Evolutionary conservation across 1,140 invertebrate species (phyloP).

Genomic region (Araneus ventricosus): DNA sequence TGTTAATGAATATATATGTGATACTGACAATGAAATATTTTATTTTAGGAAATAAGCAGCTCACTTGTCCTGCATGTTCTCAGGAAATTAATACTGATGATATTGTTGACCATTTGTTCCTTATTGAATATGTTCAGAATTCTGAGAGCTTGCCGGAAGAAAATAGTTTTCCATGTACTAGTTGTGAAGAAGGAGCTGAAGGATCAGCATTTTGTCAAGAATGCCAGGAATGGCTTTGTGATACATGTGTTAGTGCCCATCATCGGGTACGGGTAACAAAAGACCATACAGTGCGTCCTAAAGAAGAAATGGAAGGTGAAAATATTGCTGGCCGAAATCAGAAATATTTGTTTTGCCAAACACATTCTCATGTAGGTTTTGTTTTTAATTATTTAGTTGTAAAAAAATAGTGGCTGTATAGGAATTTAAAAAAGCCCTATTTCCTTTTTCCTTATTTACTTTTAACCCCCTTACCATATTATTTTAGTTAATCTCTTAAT

Average conservation of each 20-base stretch:
- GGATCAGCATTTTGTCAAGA: slow-evolving; percentile 93
- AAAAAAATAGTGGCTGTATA: too few species aligned
- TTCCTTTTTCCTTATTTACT: too few species aligned
- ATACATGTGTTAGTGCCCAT: slow-evolving; percentile 90
- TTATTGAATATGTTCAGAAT: slow-evolving; percentile 83
- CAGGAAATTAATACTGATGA: slow-evolving; percentile 83
- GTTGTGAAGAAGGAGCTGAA: slow-evolving; percentile 89
- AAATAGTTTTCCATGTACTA: slow-evolving; percentile 85
- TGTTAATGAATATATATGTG: not conserved
- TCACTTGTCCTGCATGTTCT: slow-evolving; percentile 82
- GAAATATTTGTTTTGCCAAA: slow-evolving; percentile 85
- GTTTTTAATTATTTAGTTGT: slow-evolving; percentile 9
- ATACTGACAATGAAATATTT: slow-evolving; percentile 9
- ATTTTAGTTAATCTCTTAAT: too few species aligned
- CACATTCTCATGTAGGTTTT: slow-evolving; percentile 85
- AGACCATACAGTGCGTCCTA: slow-evolving; percentile 93
- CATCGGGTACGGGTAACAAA: slow-evolving; percentile 93
- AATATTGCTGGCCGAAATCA: slow-evolving; percentile 80
- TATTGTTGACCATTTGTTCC: slow-evolving; percentile 89
- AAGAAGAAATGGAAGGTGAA: slow-evolving; percentile 87
- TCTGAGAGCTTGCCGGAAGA: slow-evolving; percentile 82
- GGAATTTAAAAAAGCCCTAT: too few species aligned
- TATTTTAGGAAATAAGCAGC: slow-evolving; percentile 47
- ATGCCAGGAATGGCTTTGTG: slow-evolving; percentile 94
- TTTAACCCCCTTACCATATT: too few species aligned